Evolutionary conservation across 1,140 invertebrate genomes (phyloP), one percentile per base, ranked within the genome.

Genomic region (Diabrotica virgifera): DNA sequence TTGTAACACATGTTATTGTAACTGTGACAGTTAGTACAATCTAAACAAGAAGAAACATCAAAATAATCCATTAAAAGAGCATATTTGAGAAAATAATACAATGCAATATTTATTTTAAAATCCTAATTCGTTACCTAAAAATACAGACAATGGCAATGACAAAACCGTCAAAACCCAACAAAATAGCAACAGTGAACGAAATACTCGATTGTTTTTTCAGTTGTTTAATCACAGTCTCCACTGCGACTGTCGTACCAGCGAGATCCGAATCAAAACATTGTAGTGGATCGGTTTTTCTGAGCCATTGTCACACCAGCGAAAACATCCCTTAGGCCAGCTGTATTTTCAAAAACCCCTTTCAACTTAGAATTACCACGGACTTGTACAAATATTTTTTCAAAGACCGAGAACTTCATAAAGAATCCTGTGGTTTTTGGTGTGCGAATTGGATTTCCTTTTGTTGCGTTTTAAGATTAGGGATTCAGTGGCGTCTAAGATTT

Each of bases 341-440:
- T 59, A 59, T 12, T 9, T 7, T 5, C 11, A 46, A 59, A 59
- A 59, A 46, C 58, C 58, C 58, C 38, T 59, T 50, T 35, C 40
- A 14, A 36, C 36, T 14, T 10, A n/a, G 58, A 51, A 59, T 59
- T 51, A 59, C 38, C 14, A 36, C 9, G 13, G 11, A 46, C 46
- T 59, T 59, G 58, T 59, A 51, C 38, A 59, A 59, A 59, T 51
- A 59, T 59, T 59, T 50, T 59, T 59, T 59, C 55, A 57, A 51
- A 59, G 40, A 36, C 11, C 13, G 24, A 24, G 12, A 40, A 59
- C 36, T 59, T 46, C 37, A 59, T 59, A 59, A 40, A 59, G 58
- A 14, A 59, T 46, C 14, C 38, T 10, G 40, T n/a, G 46, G 50
- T 37, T 36, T 59, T 35, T 40, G 36, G 36, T 58, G 24, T 36